phyloP scores from a whole-genome alignment of 2,113 vertebrate genomes.

The Sigmodon hispidus region DNA sequence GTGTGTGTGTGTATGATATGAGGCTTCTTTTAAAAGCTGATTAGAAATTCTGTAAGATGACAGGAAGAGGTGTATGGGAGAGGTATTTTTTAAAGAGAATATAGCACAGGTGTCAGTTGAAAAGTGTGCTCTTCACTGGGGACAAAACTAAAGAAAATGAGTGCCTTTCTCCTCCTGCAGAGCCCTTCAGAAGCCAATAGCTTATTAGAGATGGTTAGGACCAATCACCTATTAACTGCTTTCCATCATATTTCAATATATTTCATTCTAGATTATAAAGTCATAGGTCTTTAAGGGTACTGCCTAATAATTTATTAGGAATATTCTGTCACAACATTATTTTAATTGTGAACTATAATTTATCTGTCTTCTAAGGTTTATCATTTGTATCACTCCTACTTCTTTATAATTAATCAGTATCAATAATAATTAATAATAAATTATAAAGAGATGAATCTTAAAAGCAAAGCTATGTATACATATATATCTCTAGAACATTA shows the following conservation, averaged over 20 bases:
- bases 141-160: not conserved
- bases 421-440: not conserved
- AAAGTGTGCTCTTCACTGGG: not conserved
- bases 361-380: not conserved
- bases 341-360: constrained; percentile 19
- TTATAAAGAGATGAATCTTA: not conserved
- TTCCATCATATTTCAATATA: not conserved
- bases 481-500: constrained; percentile 4
- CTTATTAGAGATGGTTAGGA: not conserved
- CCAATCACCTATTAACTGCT: not conserved
- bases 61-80: not conserved
- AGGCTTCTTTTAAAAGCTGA: constrained; percentile 12
- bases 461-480: not conserved
- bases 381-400: not conserved
- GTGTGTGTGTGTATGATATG: not conserved
- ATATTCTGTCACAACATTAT: not conserved
- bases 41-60: not conserved
- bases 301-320: not conserved
- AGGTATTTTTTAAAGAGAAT: not conserved
- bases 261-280: constrained; percentile 4
- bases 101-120: not conserved
- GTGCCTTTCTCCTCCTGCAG: not conserved
- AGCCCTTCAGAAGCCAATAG: not conserved
- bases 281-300: not conserved
- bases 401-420: not conserved